A percentile compares a stretch with the other conserved stretches of the same genome.
phyloP scores from a whole-genome alignment of 2,888 invertebrate species.

The Hyposoter didymator region DNA sequence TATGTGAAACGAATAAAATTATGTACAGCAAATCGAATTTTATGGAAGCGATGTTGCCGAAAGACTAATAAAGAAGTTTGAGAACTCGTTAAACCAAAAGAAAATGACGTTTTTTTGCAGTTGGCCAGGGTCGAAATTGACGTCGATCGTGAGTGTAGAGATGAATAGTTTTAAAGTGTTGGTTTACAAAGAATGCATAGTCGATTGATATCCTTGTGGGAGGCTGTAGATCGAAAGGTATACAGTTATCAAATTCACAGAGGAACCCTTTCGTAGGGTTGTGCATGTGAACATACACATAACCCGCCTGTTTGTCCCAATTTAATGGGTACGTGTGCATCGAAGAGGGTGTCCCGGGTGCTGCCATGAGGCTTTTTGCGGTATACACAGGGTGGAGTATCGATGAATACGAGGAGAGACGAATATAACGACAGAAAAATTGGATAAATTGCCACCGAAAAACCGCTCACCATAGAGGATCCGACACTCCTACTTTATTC shows the following conservation, averaged over 20 bases:
- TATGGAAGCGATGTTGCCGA: too few relatives aligned
- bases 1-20: too few relatives aligned
- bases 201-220: background rate
- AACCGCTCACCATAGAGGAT: conserved; percentile 34
- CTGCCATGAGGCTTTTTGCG: conserved; percentile 52
- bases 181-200: background rate
- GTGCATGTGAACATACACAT: background rate
- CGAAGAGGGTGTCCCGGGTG: conserved; percentile 40
- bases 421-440: background rate
- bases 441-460: conserved; percentile 33
- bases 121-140: too few relatives aligned
- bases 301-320: conserved; percentile 26
- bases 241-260: background rate
- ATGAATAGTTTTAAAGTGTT: background rate
- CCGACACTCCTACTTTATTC: conserved; percentile 31
- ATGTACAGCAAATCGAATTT: too few relatives aligned
- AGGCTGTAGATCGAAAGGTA: background rate
- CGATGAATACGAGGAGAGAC: conserved; percentile 26
- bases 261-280: background rate
- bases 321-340: conserved; percentile 46
- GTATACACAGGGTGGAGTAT: conserved; percentile 22
- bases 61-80: too few relatives aligned
- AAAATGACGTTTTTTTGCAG: too few relatives aligned
- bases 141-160: background rate
- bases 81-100: too few relatives aligned